Evolutionary conservation across 2,113 vertebrate genomes (phyloP), one percentile per base, ranked within the genome.

Genomic region (Onychostoma macrolepis): DNA sequence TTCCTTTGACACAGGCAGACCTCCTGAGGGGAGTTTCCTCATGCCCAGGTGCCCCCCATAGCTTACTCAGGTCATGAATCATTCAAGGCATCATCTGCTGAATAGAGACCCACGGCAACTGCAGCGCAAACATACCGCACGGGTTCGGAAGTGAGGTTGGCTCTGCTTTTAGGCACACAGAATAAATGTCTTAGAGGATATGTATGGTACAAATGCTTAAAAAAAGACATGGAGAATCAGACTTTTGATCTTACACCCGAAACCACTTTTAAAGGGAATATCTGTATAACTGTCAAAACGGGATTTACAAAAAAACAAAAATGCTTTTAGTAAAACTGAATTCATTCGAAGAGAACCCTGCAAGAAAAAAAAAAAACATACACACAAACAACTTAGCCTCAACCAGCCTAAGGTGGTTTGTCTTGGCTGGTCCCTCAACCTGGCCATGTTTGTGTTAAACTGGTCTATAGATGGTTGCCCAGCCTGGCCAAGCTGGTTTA

Each of bases 1-100:
- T 69, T 69, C 41, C 50, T 81, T 45, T 72, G 72, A 86, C 78
- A 69, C 71, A 86, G 53, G 69, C 74, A 72, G 45, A 80, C 80
- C 63, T 71, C 30, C 74, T 81, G 69, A 56, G 84, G 86, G 86
- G 86, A 76, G 58, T 61, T 81, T 86, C 85, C 77, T 75, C 26
- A 48, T 26, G 80, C 53, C 67, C 71, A 50, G 87, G 78, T 85
- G 28, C 78, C 72, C 79, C 61, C 79, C 4, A 45, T 82, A 74
- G 78, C 26, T 85, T 45, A 80, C 77, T 67, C n/a, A 13, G 43
- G 76, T 63, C 78, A 85, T 88, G 75, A 90, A 88, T 90, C 67
- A 90, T 88, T 88, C 28, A 86, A 63, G 53, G 65, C 67, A 84
- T 88, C 74, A 80, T 86, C 87, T 88, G 87, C 63, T 69, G 77